Conservation (phyloP, 1,140 invertebrate genomes). For the Hermatobates lingyangjiaoensis region DNA sequence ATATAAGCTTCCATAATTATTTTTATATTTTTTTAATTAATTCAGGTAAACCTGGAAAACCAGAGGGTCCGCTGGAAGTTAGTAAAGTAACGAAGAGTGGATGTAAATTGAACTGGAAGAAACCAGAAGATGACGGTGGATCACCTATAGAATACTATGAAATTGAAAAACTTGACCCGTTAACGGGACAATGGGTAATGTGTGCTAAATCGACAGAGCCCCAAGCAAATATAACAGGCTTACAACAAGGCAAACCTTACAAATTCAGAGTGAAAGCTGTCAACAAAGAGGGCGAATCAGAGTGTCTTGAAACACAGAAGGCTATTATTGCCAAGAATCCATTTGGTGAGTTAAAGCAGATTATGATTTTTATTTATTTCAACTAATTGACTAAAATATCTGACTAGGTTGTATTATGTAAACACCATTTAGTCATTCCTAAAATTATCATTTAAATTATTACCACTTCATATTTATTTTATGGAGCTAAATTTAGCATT, state of each 20-base stretch:
- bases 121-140: conserved; percentile 83
- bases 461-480: no score
- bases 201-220: conserved; percentile 61
- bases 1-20: not conserved
- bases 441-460: no score
- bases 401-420: no score
- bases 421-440: no score
- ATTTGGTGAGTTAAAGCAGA: conserved; percentile 60
- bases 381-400: no score
- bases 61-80: conserved; percentile 74
- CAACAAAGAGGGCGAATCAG: conserved; percentile 96
- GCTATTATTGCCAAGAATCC: conserved; percentile 96
- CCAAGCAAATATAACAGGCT: conserved; percentile 63
- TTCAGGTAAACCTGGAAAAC: conserved; percentile 45
- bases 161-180: conserved; percentile 89
- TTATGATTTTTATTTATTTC: no score
- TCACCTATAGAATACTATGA: conserved; percentile 86
- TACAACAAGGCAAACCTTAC: conserved; percentile 89
- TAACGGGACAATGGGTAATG: conserved; percentile 79
- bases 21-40: not conserved
- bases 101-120: conserved; percentile 84
- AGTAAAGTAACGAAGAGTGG: conserved; percentile 82
- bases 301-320: conserved; percentile 83
- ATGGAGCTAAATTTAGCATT: no score
- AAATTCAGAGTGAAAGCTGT: conserved; percentile 97